phyloP scores from a whole-genome alignment of 2,797 vertebrate species.

The Rhinella marina region DNA sequence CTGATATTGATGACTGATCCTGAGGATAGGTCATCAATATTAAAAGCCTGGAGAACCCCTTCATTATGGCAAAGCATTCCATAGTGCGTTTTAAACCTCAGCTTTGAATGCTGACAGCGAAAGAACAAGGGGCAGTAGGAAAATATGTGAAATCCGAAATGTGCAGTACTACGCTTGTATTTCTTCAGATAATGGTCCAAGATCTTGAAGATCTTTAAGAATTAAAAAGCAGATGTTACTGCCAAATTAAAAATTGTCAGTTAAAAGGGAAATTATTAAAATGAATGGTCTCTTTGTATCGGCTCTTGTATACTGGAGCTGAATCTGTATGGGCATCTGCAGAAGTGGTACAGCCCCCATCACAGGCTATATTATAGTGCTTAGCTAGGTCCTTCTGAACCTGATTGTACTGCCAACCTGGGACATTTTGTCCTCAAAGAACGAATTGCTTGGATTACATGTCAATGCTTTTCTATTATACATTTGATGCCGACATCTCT shows the following conservation, averaged over 20 bases:
- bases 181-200: too few relatives aligned
- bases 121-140: too few relatives aligned
- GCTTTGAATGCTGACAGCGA: too few relatives aligned
- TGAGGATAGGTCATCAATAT: too few relatives aligned
- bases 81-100: too few relatives aligned
- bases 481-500: background rate
- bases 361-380: background rate
- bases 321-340: background rate
- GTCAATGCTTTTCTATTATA: background rate
- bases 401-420: background rate
- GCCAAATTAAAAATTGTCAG: background rate
- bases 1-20: too few relatives aligned
- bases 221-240: background rate
- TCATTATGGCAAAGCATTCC: too few relatives aligned
- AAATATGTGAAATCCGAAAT: too few relatives aligned
- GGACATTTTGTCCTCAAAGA: background rate
- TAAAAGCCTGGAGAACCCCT: too few relatives aligned
- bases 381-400: background rate
- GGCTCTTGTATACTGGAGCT: background rate
- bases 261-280: background rate
- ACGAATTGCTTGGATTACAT: background rate
- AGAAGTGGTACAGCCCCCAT: background rate
- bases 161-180: too few relatives aligned
- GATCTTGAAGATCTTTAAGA: background rate
- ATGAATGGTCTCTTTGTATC: background rate